phyloP scores from a whole-genome alignment of 2,113 vertebrate species.

The Nyctereutes procyonoides region DNA sequence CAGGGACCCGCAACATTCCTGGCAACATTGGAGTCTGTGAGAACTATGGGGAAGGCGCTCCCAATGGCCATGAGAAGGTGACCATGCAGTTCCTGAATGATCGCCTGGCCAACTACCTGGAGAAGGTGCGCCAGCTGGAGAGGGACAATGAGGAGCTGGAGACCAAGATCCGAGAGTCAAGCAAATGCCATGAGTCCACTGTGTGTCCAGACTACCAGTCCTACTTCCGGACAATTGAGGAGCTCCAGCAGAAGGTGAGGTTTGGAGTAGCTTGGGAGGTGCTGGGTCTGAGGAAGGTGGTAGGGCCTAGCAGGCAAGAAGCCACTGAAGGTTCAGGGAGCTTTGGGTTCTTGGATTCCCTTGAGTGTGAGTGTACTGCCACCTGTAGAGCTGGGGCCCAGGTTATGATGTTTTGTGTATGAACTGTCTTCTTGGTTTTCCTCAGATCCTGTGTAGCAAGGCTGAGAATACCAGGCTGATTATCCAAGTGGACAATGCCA shows the following conservation, averaged over 20 bases:
- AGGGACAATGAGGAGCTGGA: slow-evolving; percentile 84
- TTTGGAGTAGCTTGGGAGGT: fast-evolving
- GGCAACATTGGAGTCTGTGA: slow-evolving; percentile 9
- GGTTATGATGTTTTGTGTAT: background rate
- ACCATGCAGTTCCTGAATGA: slow-evolving; percentile 88
- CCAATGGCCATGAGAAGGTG: slow-evolving; percentile 84
- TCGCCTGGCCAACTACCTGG: slow-evolving; percentile 62
- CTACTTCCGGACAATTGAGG: slow-evolving; percentile 35
- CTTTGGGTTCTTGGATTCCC: background rate
- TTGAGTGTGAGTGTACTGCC: background rate
- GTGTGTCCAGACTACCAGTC: slow-evolving; percentile 33
- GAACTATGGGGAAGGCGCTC: background rate
- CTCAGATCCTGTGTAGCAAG: slow-evolving; percentile 76
- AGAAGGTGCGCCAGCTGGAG: slow-evolving; percentile 64
- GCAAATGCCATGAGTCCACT: background rate
- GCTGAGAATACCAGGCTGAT: slow-evolving; percentile 74
- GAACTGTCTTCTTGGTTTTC: background rate
- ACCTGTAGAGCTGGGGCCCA: fast-evolving
- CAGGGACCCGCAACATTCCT: background rate
- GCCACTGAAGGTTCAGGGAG: background rate
- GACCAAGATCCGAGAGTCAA: slow-evolving; percentile 70
- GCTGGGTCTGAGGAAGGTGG: background rate
- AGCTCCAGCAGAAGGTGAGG: slow-evolving; percentile 68
- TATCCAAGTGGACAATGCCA: slow-evolving; percentile 81
- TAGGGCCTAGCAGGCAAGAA: background rate